Conservation (phyloP, 2,113 vertebrate genomes). For the Cyanoramphus novaezelandiae region DNA sequence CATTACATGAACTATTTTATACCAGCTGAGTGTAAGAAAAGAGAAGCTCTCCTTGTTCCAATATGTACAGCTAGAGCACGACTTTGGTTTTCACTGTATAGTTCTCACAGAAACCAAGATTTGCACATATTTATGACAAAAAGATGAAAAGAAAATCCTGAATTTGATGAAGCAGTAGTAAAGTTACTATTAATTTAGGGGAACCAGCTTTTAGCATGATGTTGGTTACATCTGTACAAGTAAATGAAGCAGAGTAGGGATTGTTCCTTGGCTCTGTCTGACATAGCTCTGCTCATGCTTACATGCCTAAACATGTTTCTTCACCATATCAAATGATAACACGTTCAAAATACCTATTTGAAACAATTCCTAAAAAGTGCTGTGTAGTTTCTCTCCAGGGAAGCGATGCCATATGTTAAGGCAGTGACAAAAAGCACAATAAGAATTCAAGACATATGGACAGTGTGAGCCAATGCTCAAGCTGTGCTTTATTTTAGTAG, state of each 20-base stretch:
- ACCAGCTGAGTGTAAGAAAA: neutral
- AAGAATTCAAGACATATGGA: neutral
- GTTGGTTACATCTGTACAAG: neutral
- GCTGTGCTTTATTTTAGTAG: neutral
- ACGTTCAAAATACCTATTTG: neutral
- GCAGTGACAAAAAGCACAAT: neutral
- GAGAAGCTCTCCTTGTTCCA: neutral
- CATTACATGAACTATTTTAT: neutral
- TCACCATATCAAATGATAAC: neutral
- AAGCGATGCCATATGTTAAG: neutral
- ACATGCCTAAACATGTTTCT: neutral
- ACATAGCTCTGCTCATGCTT: neutral
- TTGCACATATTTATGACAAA: neutral
- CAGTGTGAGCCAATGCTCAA: neutral
- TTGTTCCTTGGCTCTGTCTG: neutral
- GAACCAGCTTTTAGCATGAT: neutral
- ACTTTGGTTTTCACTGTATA: neutral
- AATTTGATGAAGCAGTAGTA: neutral
- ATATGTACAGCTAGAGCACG: neutral
- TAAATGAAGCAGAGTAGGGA: neutral
- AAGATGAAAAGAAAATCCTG: neutral
- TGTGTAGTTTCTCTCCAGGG: neutral
- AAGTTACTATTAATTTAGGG: neutral
- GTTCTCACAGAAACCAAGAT: neutral
- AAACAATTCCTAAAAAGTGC: neutral